Evolutionary conservation across 2,888 invertebrate genomes (phyloP).

Genomic region (Phengaris arion): DNA sequence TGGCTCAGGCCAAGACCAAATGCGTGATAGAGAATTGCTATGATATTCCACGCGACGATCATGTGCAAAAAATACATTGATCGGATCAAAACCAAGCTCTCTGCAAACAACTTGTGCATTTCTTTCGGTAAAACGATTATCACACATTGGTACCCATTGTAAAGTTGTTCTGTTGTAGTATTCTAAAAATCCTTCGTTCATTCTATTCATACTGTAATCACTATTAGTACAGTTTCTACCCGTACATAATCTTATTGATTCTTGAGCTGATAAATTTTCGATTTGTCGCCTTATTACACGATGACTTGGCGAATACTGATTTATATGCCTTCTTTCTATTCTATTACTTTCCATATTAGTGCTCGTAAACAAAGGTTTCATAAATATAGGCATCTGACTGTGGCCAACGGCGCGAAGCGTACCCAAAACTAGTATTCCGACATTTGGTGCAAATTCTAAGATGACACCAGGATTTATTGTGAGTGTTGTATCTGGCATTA

Average conservation of each 20-base stretch:
- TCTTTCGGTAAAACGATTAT: slow-evolving; percentile 95
- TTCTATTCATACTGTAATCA: slow-evolving; percentile 70
- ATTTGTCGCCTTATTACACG: slow-evolving; percentile 74
- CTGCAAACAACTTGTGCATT: slow-evolving; percentile 98
- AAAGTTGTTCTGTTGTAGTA: slow-evolving; percentile 96
- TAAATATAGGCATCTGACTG: slow-evolving; percentile 85
- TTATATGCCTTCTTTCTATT: slow-evolving; percentile 63
- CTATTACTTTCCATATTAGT: slow-evolving; percentile 61
- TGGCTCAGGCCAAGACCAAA: slow-evolving; percentile 98
- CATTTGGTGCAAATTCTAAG: slow-evolving; percentile 96
- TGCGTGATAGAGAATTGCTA: slow-evolving; percentile 90
- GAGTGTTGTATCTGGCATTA: slow-evolving; percentile 95
- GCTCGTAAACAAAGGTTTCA: slow-evolving; percentile 81
- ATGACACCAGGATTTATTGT: slow-evolving; percentile 93
- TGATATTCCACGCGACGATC: slow-evolving; percentile 93
- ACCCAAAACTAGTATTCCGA: slow-evolving; percentile 96
- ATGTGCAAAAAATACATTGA: slow-evolving; percentile 93
- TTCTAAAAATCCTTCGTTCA: slow-evolving; percentile 93
- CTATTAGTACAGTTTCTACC: slow-evolving; percentile 83
- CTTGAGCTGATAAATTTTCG: slow-evolving; percentile 76
- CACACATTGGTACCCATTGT: slow-evolving; percentile 98
- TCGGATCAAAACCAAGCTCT: slow-evolving; percentile 92
- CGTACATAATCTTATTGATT: slow-evolving; percentile 88
- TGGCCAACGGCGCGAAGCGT: slow-evolving; percentile 91
- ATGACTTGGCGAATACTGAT: slow-evolving; percentile 56